Conservation (phyloP, 2,113 vertebrate species). For the Nycticorax nycticorax region DNA sequence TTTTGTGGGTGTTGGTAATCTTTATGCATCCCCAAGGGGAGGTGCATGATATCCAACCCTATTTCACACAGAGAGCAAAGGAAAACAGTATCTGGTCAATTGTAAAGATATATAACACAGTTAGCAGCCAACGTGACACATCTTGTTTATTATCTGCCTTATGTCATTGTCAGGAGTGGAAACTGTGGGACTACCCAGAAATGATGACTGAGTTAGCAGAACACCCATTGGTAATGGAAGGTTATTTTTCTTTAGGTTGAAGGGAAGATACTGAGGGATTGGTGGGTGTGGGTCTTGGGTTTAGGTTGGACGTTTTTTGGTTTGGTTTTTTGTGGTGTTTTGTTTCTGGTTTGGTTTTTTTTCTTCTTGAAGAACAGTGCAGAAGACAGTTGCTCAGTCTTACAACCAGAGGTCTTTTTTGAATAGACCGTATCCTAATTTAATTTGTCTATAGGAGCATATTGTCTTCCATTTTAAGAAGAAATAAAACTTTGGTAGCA, state of each 20-base stretch:
- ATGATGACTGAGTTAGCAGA: neutral
- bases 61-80: neutral
- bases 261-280: neutral
- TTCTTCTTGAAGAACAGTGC: neutral
- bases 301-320: neutral
- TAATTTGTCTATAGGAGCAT: neutral
- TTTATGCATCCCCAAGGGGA: neutral
- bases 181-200: neutral
- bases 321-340: neutral
- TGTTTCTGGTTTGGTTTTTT: neutral
- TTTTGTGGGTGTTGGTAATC: neutral
- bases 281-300: neutral
- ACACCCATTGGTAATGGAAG: neutral
- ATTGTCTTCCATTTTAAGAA: neutral
- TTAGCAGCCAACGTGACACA: neutral
- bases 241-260: neutral
- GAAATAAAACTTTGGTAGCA: neutral
- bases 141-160: neutral
- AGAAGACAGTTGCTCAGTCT: neutral
- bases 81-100: neutral
- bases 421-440: neutral
- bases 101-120: neutral
- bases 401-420: neutral
- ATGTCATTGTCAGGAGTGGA: neutral
- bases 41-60: neutral